A percentile compares a stretch with the other conserved stretches of the same genome.
Conservation (phyloP, 2,888 invertebrate genomes). For the Caenorhabditis macrosperma region DNA sequence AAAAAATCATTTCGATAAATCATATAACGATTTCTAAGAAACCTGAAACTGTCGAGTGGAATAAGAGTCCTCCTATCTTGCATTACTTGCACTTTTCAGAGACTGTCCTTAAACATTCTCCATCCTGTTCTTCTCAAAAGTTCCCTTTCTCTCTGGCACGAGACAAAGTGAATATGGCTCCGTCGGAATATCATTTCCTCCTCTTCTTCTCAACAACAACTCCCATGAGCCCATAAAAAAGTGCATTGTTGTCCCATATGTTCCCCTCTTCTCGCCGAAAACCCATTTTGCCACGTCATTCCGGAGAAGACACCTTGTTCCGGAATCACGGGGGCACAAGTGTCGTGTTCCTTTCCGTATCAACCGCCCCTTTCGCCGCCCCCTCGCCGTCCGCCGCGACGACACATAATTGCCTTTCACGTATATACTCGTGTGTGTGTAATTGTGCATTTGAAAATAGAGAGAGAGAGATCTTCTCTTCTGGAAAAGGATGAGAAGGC, state of each 20-base stretch:
- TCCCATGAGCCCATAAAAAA: slow-evolving; percentile 38
- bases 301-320: slow-evolving; percentile 17
- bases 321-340: neutral
- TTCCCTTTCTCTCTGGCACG: neutral
- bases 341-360: neutral
- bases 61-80: no score
- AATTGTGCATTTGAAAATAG: slow-evolving; percentile 32
- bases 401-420: slow-evolving; percentile 35
- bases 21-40: no score
- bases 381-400: no score
- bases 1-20: no score
- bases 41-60: no score
- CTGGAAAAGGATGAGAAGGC: slow-evolving; percentile 3
- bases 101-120: no score
- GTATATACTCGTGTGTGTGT: slow-evolving; percentile 20
- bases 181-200: slow-evolving; percentile 23
- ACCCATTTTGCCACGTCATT: slow-evolving; percentile 14
- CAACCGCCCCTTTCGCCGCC: neutral
- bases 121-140: no score
- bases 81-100: no score
- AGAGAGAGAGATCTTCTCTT: neutral
- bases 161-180: slow-evolving; percentile 7
- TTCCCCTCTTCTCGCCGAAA: neutral
- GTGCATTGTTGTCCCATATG: slow-evolving; percentile 30
- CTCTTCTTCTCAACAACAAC: slow-evolving; percentile 14